A percentile compares a stretch with the other conserved stretches of the same genome.
These are phyloP conservation scores for Cyprinodon diabolis DNA, from an alignment of 2,797 vertebrate species.

Conservation along the genomic window DNA sequence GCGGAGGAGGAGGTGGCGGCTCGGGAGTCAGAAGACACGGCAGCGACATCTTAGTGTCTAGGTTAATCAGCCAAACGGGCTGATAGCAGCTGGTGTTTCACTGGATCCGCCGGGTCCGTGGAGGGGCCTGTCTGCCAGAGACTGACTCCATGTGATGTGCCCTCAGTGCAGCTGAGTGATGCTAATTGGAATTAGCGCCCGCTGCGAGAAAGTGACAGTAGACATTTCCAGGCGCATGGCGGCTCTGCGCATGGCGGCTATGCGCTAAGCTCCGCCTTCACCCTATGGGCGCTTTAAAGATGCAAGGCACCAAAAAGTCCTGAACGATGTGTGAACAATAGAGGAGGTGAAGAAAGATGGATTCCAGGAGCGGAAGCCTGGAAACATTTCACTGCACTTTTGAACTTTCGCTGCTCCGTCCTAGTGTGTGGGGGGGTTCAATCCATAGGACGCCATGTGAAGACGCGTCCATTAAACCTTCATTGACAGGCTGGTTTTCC, in stretches of 20 bases:
- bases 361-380: constrained; percentile 4
- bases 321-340: constrained; percentile 3
- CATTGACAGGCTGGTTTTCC: constrained; percentile 51
- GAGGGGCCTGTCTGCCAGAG: constrained; percentile 73
- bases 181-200: constrained; percentile 77
- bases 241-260: constrained; percentile 49
- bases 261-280: constrained; percentile 60
- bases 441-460: constrained; percentile 59
- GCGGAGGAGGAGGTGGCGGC: constrained; percentile 59
- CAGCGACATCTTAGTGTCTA: constrained; percentile 76
- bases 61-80: constrained; percentile 76
- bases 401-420: constrained; percentile 63
- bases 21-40: constrained; percentile 73
- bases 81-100: constrained; percentile 75
- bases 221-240: constrained; percentile 55
- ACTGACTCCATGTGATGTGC: constrained; percentile 71
- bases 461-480: constrained; percentile 51
- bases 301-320: constrained; percentile 23
- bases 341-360: constrained; percentile 1
- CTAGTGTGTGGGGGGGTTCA: constrained; percentile 26
- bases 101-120: constrained; percentile 54
- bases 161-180: constrained; percentile 65
- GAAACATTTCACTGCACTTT: constrained; percentile 73
- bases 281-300: constrained; percentile 53
- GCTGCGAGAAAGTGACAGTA: constrained; percentile 67